Base-by-base conservation (phyloP, 2,113 vertebrate genomes). In the Apteryx mantelli region DNA sequence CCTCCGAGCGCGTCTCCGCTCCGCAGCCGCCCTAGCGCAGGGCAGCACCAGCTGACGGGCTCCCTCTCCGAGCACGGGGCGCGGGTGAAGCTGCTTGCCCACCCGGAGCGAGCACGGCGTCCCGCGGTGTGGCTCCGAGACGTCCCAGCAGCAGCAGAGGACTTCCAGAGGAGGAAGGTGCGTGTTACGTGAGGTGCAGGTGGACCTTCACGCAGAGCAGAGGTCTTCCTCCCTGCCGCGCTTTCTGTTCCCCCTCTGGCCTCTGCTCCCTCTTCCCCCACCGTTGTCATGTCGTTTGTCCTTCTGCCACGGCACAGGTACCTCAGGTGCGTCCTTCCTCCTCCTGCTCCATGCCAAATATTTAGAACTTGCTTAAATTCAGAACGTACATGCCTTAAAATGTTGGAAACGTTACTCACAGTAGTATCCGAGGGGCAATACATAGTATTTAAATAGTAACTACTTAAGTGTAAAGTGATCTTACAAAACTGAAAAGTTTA, bases 141-240 rank as follows among this genome's bases (percentile, higher is more conserved):
- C 36, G 36, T 38, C 36, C 36, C 36, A 38, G 36, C 36, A 38
- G 36, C 36, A 38, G 36, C 36, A 38, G 36, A 38, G 36, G 36
- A 38, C 36, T 38, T 38, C 36, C 36, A 38, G 36, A 38, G 36
- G 36, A 38, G 36, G 36, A 38, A 38, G 36, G 36, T 38, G 36
- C 36, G 7, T 38, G 36, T 38, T 38, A 38, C 36, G 36, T 38
- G 36, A 38, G 36, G 36, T 38, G 36, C 36, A 44, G 55, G 55
- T 14, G 2, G 28, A 30, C 13, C 28, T 21, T 34, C 8, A 26
- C n/a, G 3, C 12, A 3, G 0, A 16, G 63, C 53, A 38, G 32
- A 76, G 38, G 17, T 61, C 11, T 42, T 25, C 36, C 36, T 36
- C 26, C 79, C 20, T 50, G 16, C 36, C 7, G 11, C 7, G 21